These are phyloP conservation scores for Pollenia amentaria DNA, from an alignment of 2,888 invertebrate species.

Conservation along the genomic window DNA sequence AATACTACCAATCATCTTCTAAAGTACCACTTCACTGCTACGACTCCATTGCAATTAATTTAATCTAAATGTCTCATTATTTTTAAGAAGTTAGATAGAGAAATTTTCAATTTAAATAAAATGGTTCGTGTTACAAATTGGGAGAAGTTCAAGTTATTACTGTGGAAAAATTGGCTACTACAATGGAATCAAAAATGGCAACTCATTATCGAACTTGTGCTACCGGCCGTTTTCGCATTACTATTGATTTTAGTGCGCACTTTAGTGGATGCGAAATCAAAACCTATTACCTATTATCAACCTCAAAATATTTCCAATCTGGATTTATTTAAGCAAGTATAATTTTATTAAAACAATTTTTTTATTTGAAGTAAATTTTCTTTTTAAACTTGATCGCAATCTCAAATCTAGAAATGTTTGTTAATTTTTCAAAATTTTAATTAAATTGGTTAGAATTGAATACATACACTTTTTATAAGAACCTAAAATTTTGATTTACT, in stretches of 20 bases:
- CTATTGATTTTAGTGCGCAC: conserved; percentile 89
- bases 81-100: not conserved
- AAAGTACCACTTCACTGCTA: not conserved
- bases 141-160: conserved; percentile 88
- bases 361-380: not conserved
- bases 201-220: conserved; percentile 88
- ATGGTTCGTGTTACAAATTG: conserved; percentile 81
- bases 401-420: not conserved
- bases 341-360: not conserved
- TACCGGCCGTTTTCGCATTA: conserved; percentile 88
- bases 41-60: not conserved
- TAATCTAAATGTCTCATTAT: conserved; percentile 27
- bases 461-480: too few species aligned
- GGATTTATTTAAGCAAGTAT: conserved; percentile 79
- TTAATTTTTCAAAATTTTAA: too few species aligned
- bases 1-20: too few species aligned
- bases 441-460: too few species aligned
- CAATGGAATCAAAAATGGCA: conserved; percentile 90
- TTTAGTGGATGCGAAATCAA: conserved; percentile 86
- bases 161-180: conserved; percentile 94
- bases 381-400: conserved; percentile 2
- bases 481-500: too few species aligned
- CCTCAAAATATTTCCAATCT: conserved; percentile 82
- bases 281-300: conserved; percentile 78
- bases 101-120: conserved; percentile 29